Conservation (phyloP, 2,888 invertebrate genomes). For the Gasteruption jaculator region DNA sequence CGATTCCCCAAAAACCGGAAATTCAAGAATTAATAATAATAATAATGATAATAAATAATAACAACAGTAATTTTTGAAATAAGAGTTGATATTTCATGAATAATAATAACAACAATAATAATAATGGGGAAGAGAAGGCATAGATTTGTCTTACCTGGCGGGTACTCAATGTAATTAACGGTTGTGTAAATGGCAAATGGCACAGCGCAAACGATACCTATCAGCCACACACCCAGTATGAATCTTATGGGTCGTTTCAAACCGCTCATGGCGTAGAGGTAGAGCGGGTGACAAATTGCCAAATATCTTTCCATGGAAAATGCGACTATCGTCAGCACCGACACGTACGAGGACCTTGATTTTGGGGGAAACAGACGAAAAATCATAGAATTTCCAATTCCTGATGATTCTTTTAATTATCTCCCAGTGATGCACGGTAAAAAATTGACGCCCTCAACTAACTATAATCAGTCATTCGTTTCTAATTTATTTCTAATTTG, state of each 20-base stretch:
- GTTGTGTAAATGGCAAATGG: conserved; percentile 73
- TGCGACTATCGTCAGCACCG: conserved; percentile 84
- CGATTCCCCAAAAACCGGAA: too few species aligned
- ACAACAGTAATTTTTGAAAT: too few species aligned
- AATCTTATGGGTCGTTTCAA: conserved; percentile 74
- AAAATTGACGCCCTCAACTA: too few species aligned
- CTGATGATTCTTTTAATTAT: background rate
- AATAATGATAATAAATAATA: too few species aligned
- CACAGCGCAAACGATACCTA: conserved; percentile 69
- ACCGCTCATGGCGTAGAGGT: conserved; percentile 77
- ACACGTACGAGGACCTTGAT: conserved; percentile 81
- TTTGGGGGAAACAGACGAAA: too few species aligned
- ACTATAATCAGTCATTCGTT: too few species aligned
- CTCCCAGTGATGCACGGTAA: too few species aligned
- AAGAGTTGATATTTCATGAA: too few species aligned
- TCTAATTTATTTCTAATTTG: too few species aligned
- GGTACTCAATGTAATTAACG: conserved; percentile 70
- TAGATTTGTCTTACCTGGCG: conserved; percentile 59
- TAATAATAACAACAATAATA: too few species aligned
- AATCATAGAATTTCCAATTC: too few species aligned
- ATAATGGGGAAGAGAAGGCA: background rate
- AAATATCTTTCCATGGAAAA: conserved; percentile 87
- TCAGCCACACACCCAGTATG: conserved; percentile 71
- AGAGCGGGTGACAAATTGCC: conserved; percentile 85
- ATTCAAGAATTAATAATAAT: too few species aligned